Percentiles rank a stretch among this genome's conserved stretches.
These are phyloP conservation scores for Oncorhynchus gorbuscha DNA, from an alignment of 2,113 vertebrate species.

Conservation along the genomic window DNA sequence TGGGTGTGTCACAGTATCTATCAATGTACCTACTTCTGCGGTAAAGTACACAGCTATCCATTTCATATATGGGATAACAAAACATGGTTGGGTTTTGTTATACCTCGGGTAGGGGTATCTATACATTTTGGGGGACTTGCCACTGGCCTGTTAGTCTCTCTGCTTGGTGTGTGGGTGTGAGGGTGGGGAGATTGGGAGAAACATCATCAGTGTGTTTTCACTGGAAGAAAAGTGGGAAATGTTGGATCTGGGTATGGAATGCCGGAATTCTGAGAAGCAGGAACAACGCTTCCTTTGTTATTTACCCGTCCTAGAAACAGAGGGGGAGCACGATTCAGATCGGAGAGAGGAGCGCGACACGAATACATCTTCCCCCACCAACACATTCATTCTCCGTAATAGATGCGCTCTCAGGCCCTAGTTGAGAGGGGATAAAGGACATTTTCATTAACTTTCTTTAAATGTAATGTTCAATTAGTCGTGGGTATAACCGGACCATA, in stretches of 20 bases:
- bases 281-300: slow-evolving; percentile 67
- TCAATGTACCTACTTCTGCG: no score
- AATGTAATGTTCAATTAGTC: slow-evolving; percentile 87
- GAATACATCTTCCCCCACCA: slow-evolving; percentile 68
- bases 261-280: slow-evolving; percentile 44
- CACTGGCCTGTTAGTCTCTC: no score
- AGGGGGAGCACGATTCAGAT: slow-evolving; percentile 52
- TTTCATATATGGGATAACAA: no score
- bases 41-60: no score
- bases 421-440: slow-evolving; percentile 84
- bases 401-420: slow-evolving; percentile 82
- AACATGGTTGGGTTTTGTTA: no score
- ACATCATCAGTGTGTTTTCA: slow-evolving; percentile 29
- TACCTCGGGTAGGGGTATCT: no score
- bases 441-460: slow-evolving; percentile 87
- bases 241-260: slow-evolving; percentile 44
- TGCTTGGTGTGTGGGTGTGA: no score
- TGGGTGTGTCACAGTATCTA: no score
- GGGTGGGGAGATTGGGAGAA: slow-evolving; percentile 12
- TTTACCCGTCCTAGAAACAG: slow-evolving; percentile 50
- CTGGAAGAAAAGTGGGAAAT: slow-evolving; percentile 19
- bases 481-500: slow-evolving; percentile 81
- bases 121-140: no score
- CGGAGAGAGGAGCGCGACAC: slow-evolving; percentile 46
- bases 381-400: slow-evolving; percentile 78